phyloP scores from a whole-genome alignment of 2,113 vertebrate genomes.

The Brachyhypopomus gauderio region DNA sequence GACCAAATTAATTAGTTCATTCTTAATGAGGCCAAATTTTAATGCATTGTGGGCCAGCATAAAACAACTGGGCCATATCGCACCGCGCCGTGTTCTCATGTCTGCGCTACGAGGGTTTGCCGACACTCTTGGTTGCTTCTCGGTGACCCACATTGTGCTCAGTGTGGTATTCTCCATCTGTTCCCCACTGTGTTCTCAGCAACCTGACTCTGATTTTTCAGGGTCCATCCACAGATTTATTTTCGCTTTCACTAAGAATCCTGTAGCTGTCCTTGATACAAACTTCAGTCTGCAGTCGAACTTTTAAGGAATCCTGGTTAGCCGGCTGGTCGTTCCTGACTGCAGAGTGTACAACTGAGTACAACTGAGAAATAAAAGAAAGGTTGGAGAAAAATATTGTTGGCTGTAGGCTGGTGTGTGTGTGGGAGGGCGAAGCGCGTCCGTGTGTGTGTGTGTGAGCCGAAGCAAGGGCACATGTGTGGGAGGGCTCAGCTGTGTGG shows the following conservation, averaged over 20 bases:
- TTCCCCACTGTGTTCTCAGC: slow-evolving; percentile 5
- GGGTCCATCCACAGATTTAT: slow-evolving; percentile 22
- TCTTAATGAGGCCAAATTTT: slow-evolving; percentile 70
- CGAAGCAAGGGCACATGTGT: slow-evolving; percentile 55
- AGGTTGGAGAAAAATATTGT: slow-evolving; percentile 1
- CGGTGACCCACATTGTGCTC: slow-evolving; percentile 36
- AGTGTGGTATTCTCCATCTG: slow-evolving; percentile 50
- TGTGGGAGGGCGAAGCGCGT: slow-evolving; percentile 53
- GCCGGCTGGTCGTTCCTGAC: neutral
- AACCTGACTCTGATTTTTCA: neutral
- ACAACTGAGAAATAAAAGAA: slow-evolving; percentile 12
- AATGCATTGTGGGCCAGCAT: slow-evolving; percentile 63
- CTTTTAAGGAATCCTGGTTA: neutral
- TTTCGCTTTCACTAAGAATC: slow-evolving; percentile 15
- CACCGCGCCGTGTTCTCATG: slow-evolving; percentile 8
- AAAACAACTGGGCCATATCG: slow-evolving; percentile 54
- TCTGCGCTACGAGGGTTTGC: slow-evolving; percentile 19
- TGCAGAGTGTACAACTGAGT: neutral
- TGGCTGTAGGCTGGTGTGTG: slow-evolving; percentile 23
- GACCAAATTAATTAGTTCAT: slow-evolving; percentile 76
- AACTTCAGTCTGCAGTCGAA: slow-evolving; percentile 17
- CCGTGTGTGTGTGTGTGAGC: slow-evolving; percentile 41
- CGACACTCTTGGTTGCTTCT: slow-evolving; percentile 35
- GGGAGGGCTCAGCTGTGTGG: slow-evolving; percentile 57
- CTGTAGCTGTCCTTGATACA: neutral